Base-by-base conservation (phyloP, 2,888 invertebrate genomes). In the Hyles lineata region DNA sequence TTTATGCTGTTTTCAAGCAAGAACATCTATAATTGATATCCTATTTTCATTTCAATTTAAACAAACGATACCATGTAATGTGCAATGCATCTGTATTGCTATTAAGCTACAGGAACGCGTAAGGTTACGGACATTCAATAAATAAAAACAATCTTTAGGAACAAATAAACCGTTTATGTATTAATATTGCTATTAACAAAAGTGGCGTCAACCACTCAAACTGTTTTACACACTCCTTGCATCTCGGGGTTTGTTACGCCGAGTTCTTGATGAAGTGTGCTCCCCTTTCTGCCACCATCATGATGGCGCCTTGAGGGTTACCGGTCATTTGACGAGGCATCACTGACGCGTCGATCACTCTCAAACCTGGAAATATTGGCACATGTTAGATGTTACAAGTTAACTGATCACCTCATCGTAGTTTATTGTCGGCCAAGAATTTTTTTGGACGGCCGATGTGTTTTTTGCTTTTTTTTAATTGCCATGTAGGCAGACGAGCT, bases 311-410 rank as follows among this genome's bases (percentile, higher is more conserved):
- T 70, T 95, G 95, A 0, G 95, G 95, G 83, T 96, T 96, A 3
- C 95, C 89, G 0, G 86, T 81, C n/a, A 85, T 79, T 73, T 90
- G 92, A 25, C 85, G 86, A 0, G 96, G 96, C 88, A 95, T 95
- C 3, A 95, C 87, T 2, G 96, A 95, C 0, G 96, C 95, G 80
- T 96, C 96, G 71, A 93, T 93, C 2, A 96, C 95, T 71, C 95
- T 84, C 6, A 95, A 78, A 71, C 85, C 92, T 89, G 82, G 1
- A 77, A 77, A 61, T 15, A 43, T 43, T 43, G 55, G 55, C 17
- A 5, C 19, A 55, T 19, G n/a, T 61, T 60, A 29, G 23, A 7
- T 17, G 29, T 3, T 5, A 29, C 11, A 43, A 15, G 1, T 15
- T 43, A 2, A 11, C 11, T 43, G 11, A 15, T 11, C 2, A 9